Evolutionary conservation across 2,113 vertebrate genomes (phyloP).

Genomic region (Thalassarche chlororhynchos): DNA sequence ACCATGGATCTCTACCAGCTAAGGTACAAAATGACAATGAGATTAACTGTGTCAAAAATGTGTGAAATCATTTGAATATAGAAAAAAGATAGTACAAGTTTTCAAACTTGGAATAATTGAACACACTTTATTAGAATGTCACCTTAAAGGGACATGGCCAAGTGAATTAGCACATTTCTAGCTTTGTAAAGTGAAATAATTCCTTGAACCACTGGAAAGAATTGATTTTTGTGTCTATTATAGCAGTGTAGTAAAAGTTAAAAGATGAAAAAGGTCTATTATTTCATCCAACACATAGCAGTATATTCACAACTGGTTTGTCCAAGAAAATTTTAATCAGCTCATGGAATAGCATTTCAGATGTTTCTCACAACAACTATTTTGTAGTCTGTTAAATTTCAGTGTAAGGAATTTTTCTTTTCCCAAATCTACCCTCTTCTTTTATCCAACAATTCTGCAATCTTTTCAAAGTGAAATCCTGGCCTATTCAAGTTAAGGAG

Average conservation of each 20-base stretch:
- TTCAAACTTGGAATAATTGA: not conserved
- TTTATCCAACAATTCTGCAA: not conserved
- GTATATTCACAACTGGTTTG: not conserved
- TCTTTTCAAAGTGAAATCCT: not conserved
- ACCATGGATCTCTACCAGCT: not conserved
- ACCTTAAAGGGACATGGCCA: not conserved
- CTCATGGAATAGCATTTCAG: not conserved
- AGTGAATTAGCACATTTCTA: not conserved
- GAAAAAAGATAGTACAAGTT: not conserved
- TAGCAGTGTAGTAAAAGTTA: not conserved
- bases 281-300: not conserved
- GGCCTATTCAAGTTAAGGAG: not conserved
- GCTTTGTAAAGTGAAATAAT: not conserved
- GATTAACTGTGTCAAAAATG: not conserved
- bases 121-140: not conserved
- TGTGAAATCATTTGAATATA: not conserved
- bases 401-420: not conserved
- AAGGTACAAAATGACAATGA: not conserved
- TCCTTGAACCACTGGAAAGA: not conserved
- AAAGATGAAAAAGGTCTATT: not conserved
- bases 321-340: not conserved
- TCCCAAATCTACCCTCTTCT: not conserved
- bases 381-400: not conserved
- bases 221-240: constrained; percentile 18
- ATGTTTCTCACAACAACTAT: not conserved